Evolutionary conservation across 1,140 invertebrate species (phyloP).

Genomic region (Calephelis virginiensis): DNA sequence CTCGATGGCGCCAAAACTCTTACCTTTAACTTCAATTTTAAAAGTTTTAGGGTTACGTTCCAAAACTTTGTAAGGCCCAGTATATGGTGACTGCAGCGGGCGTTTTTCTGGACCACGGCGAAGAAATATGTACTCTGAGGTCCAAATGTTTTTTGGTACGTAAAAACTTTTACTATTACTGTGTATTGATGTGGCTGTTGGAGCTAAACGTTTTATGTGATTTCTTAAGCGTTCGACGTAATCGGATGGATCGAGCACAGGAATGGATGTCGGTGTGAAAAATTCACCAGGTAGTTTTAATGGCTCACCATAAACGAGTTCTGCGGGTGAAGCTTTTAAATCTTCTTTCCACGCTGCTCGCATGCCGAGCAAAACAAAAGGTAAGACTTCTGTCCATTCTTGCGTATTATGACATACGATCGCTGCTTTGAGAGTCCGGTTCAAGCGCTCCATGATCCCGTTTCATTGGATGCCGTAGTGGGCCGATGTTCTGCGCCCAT

Average conservation of each 20-base stretch:
- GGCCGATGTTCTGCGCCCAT: constrained; percentile 11
- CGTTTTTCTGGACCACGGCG: constrained; percentile 1
- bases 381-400: constrained; percentile 52
- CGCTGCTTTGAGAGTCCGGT: constrained; percentile 58
- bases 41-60: not conserved
- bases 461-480: constrained; percentile 52
- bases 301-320: constrained; percentile 34
- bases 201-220: not conserved
- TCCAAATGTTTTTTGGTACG: not conserved
- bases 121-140: not conserved
- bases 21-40: not conserved
- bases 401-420: constrained; percentile 41
- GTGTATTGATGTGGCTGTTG: not conserved
- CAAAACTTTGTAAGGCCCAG: constrained; percentile 2
- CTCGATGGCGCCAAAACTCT: no score
- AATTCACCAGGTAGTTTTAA: constrained; percentile 47
- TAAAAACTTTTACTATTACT: no score
- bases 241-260: not conserved
- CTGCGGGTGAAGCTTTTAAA: constrained; percentile 40
- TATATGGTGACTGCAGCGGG: constrained; percentile 9
- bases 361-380: constrained; percentile 61
- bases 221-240: constrained; percentile 1
- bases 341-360: constrained; percentile 49
- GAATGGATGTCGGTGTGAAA: constrained; percentile 23
- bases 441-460: constrained; percentile 64